Base-by-base conservation (phyloP, 1,140 invertebrate species). In the Leptinotarsa lineolata region DNA sequence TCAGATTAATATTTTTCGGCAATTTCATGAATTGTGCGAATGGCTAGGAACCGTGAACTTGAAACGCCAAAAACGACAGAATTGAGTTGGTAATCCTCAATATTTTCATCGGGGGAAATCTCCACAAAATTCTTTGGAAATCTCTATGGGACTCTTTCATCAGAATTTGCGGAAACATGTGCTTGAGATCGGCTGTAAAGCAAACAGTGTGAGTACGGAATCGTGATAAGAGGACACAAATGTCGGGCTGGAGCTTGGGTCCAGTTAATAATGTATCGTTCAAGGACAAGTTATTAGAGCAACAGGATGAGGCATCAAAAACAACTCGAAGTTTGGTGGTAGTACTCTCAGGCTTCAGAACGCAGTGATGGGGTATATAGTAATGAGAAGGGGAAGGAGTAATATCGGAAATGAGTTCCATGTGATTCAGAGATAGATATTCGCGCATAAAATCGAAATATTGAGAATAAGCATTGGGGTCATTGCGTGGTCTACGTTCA, bases 161-260 rank as follows among this genome's bases (percentile, higher is more conserved):
- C 22, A 69, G 64, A 8, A 83, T 63, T 69, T 82, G 79, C 4
- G 80, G 73, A 70, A 84, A 86, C 83, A 86, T 86, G 71, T 85
- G 85, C 58, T 18, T 70, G n/a, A 63, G 58, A 72, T 87, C 86
- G 16, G 81, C 81, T 18, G 77, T 74, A 18, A 87, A 75, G 21
- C 79, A 82, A 45, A 83, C 63, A 21, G 54, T 70, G 70, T 84
- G 78, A 39, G 70, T 73, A 39, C 83, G 73, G 64, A 83, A 85
- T 4, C 79, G 67, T 1, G 82, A 44, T 1, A 85, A 5, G 45
- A 84, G 73, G 16, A 68, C 61, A 15, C 73, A 22, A 12, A 83
- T 18, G 45, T 86, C 82, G 59, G 82, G 72, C 70, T 86, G 84
- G 6, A 87, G 68, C 61, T 82, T 82, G 12, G 84, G 84, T 12